Conservation (phyloP, 2,888 invertebrate species). For the Hedya salicella region DNA sequence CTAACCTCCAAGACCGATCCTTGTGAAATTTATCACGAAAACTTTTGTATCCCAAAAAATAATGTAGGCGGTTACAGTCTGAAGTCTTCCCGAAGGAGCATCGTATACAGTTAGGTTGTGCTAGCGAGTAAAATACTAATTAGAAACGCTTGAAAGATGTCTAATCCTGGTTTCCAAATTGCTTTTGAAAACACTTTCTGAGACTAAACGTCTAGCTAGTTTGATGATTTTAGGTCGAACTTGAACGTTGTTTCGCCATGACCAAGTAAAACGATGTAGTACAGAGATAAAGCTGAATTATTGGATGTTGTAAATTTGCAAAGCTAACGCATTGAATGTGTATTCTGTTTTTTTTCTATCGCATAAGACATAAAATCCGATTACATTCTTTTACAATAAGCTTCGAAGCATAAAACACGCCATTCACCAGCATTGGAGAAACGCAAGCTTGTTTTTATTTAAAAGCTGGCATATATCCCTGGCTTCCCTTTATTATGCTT, state of each 20-base stretch:
- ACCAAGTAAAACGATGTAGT: not conserved
- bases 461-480: constrained; percentile 2
- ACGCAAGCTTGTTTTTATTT: constrained; percentile 6
- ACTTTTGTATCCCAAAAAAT: no score
- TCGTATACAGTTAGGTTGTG: not conserved
- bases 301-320: not conserved
- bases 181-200: constrained; percentile 16
- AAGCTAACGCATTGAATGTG: not conserved
- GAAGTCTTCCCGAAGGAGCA: no score
- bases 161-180: constrained; percentile 16
- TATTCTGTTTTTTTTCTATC: not conserved
- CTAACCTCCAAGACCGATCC: no score
- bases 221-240: constrained; percentile 21
- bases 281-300: constrained; percentile 1
- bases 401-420: constrained; percentile 2
- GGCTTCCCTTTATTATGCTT: constrained; percentile 8
- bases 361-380: not conserved
- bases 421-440: not conserved
- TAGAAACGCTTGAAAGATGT: not conserved
- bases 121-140: not conserved
- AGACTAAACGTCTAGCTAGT: constrained; percentile 12
- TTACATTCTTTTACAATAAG: constrained; percentile 3
- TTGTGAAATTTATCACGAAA: no score
- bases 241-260: constrained; percentile 16
- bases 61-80: no score